Conservation (phyloP, 1,140 invertebrate species). For the Diorhabda sublineata region DNA sequence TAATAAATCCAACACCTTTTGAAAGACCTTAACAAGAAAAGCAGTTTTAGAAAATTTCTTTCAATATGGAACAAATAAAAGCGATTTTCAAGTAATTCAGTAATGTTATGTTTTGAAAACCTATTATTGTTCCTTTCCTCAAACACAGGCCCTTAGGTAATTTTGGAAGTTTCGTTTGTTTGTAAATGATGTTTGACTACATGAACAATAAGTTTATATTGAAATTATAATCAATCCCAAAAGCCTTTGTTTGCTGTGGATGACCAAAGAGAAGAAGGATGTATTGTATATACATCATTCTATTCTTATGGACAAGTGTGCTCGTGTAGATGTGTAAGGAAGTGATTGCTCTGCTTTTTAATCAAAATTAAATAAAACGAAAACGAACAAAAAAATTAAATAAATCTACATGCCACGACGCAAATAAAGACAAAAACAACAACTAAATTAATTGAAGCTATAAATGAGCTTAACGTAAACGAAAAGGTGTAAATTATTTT, state of each 20-base stretch:
- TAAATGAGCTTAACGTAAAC: conserved; percentile 21
- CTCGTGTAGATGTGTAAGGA: conserved; percentile 30
- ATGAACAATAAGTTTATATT: too few species aligned
- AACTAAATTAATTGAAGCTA: conserved; percentile 23
- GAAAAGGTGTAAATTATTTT: conserved; percentile 28
- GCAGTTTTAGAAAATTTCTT: not conserved
- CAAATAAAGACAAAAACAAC: conserved; percentile 33
- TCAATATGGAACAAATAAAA: conserved; percentile 4
- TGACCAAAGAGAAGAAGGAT: conserved; percentile 11
- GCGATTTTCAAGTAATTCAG: not conserved
- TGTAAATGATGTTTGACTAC: not conserved
- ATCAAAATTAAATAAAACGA: conserved; percentile 31
- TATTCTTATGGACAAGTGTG: conserved; percentile 15
- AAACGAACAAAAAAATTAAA: conserved; percentile 36
- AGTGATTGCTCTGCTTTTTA: conserved; percentile 43
- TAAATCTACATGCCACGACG: conserved; percentile 42
- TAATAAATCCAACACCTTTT: conserved; percentile 98
- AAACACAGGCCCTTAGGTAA: conserved; percentile 18
- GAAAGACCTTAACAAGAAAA: conserved; percentile 73
- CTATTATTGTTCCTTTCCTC: not conserved
- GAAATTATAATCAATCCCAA: conserved; percentile 24
- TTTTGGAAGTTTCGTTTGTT: conserved; percentile 11
- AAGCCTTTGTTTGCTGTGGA: conserved; percentile 19
- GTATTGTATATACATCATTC: conserved; percentile 4
- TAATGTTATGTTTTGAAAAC: not conserved